phyloP scores from a whole-genome alignment of 1,140 invertebrate genomes.

The Tetranychus cinnabarinus region DNA sequence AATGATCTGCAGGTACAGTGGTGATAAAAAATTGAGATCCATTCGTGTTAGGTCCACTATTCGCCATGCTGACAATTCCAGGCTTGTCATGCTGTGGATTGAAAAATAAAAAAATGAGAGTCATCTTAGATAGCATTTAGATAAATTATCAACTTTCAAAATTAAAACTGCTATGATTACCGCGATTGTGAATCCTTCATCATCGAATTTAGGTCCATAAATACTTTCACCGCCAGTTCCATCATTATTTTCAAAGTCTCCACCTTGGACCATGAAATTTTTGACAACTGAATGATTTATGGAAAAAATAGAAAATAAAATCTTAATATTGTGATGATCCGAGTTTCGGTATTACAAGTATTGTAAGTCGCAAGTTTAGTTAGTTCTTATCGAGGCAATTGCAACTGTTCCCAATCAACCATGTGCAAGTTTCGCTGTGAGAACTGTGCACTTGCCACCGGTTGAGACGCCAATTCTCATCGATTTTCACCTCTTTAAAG shows the following conservation, averaged over 20 bases:
- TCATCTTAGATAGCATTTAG: background rate
- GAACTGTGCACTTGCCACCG: no score
- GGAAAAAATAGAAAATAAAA: background rate
- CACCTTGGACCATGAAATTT: slow-evolving; percentile 50
- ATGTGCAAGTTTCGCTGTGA: background rate
- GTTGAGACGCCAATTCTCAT: no score
- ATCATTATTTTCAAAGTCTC: slow-evolving; percentile 53
- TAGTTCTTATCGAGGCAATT: no score
- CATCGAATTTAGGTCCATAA: slow-evolving; percentile 63
- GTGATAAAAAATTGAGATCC: slow-evolving; percentile 88
- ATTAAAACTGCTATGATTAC: slow-evolving; percentile 4
- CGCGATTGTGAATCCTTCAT: slow-evolving; percentile 59
- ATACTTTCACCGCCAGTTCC: slow-evolving; percentile 78
- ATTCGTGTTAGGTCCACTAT: slow-evolving; percentile 78
- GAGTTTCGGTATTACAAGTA: no score
- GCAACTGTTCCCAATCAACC: background rate
- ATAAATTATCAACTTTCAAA: background rate
- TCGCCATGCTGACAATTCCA: slow-evolving; percentile 66
- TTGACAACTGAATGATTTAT: slow-evolving; percentile 47
- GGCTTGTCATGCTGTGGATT: slow-evolving; percentile 28
- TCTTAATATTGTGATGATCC: background rate
- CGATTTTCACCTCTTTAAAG: background rate
- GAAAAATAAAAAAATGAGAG: slow-evolving; percentile 15
- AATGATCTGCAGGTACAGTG: slow-evolving; percentile 40
- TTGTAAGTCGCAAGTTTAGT: no score